These are phyloP conservation scores for Pteronura brasiliensis DNA, from an alignment of 2,113 vertebrate genomes.

Conservation along the genomic window DNA sequence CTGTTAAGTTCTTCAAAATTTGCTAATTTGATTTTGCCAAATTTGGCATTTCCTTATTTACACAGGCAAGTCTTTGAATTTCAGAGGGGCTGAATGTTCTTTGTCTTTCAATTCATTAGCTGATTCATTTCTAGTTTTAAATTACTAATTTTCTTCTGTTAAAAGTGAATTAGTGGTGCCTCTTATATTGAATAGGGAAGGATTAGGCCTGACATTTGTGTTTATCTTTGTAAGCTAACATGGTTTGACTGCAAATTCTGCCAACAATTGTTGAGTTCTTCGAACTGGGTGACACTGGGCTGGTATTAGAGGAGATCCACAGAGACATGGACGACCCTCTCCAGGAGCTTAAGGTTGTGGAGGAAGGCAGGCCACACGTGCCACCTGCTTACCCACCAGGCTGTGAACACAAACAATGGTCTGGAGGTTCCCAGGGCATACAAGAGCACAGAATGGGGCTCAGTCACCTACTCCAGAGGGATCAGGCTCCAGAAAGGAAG, in stretches of 20 bases:
- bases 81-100: conserved; percentile 4
- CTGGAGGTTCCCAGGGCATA: neutral
- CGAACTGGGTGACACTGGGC: neutral
- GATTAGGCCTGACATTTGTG: neutral
- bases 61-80: conserved; percentile 15
- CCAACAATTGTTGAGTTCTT: neutral
- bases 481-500: neutral
- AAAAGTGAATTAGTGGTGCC: neutral
- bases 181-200: neutral
- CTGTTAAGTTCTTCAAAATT: conserved; percentile 5
- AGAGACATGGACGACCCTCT: rapidly evolving
- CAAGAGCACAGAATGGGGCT: rapidly evolving
- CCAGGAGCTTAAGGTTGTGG: too few species aligned
- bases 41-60: conserved; percentile 26
- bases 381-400: neutral
- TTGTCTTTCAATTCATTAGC: neutral
- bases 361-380: neutral
- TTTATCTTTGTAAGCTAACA: neutral
- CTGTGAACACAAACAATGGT: neutral
- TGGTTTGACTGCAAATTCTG: neutral
- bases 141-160: neutral
- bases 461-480: neutral
- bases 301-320: neutral
- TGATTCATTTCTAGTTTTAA: neutral
- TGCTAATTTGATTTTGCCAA: conserved; percentile 4